phyloP scores from a whole-genome alignment of 1,140 invertebrate genomes.

The Orius insidiosus region DNA sequence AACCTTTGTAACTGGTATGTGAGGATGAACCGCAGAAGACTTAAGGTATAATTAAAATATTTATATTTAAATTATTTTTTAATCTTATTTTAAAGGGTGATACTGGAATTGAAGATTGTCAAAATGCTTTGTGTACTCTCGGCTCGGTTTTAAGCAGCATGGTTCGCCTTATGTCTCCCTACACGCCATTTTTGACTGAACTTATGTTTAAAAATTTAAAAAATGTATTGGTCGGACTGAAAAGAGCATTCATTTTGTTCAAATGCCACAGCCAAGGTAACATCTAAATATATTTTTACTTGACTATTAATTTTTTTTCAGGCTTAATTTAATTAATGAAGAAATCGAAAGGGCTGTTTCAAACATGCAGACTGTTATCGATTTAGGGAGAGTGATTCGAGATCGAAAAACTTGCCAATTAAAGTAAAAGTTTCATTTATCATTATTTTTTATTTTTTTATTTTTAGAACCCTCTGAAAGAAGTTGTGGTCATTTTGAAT shows the following conservation, averaged over 20 bases:
- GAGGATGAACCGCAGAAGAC: slow-evolving; percentile 81
- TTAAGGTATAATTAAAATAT: slow-evolving; percentile 64
- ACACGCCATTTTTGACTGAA: slow-evolving; percentile 94
- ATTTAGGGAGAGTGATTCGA: slow-evolving; percentile 78
- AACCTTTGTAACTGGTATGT: slow-evolving; percentile 99
- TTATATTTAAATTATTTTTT: too few species aligned
- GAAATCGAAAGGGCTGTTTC: slow-evolving; percentile 79
- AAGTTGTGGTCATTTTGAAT: slow-evolving; percentile 87
- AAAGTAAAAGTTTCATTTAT: too few species aligned
- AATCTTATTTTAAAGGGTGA: slow-evolving; percentile 57
- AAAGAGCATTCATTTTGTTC: slow-evolving; percentile 73
- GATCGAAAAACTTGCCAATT: slow-evolving; percentile 90
- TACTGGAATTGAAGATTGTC: slow-evolving; percentile 50
- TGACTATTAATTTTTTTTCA: background rate
- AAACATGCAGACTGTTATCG: slow-evolving; percentile 89
- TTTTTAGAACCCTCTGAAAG: slow-evolving; percentile 54
- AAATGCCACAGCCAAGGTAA: slow-evolving; percentile 56
- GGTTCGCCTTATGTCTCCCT: slow-evolving; percentile 85
- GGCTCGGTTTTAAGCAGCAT: slow-evolving; percentile 79
- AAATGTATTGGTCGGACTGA: slow-evolving; percentile 26
- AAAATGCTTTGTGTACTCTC: slow-evolving; percentile 69
- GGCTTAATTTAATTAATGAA: slow-evolving; percentile 48
- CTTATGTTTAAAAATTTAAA: slow-evolving; percentile 83
- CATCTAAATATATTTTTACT: too few species aligned
- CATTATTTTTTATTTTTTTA: slow-evolving; percentile 23